These are phyloP conservation scores for Ditula angustiorana DNA, from an alignment of 2,888 invertebrate species.

Conservation along the genomic window DNA sequence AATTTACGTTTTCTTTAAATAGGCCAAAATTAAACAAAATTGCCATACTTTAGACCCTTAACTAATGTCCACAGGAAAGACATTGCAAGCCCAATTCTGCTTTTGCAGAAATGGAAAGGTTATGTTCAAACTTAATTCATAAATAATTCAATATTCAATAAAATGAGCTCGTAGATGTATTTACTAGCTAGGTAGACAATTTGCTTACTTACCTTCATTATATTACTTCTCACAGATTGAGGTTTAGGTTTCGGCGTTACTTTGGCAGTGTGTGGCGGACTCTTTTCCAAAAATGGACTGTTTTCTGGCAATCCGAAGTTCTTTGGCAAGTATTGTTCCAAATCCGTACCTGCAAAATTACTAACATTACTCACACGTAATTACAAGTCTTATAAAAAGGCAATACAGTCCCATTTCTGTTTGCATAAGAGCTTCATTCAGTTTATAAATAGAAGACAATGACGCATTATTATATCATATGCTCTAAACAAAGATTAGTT, in stretches of 20 bases:
- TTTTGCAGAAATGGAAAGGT: too few species aligned
- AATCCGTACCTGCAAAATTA: slow-evolving; percentile 81
- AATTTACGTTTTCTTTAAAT: too few species aligned
- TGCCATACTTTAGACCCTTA: too few species aligned
- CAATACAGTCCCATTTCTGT: background rate
- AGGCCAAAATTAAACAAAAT: too few species aligned
- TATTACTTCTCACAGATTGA: slow-evolving; percentile 62
- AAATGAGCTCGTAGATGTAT: too few species aligned
- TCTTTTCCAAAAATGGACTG: slow-evolving; percentile 80
- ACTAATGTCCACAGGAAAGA: too few species aligned
- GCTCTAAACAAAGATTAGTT: slow-evolving; percentile 16
- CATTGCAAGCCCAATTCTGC: too few species aligned
- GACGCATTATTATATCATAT: slow-evolving; percentile 30
- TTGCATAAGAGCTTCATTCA: background rate
- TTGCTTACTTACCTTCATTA: slow-evolving; percentile 68
- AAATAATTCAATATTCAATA: too few species aligned
- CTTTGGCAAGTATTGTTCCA: slow-evolving; percentile 87
- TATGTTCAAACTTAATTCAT: too few species aligned
- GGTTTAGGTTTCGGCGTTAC: slow-evolving; percentile 70
- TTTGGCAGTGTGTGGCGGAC: slow-evolving; percentile 77
- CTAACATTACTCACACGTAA: slow-evolving; percentile 2
- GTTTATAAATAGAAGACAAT: slow-evolving; percentile 23
- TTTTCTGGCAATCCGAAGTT: slow-evolving; percentile 86
- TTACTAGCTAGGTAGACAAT: too few species aligned
- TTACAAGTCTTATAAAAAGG: background rate